Base-by-base conservation (phyloP, 2,888 invertebrate genomes). In the Drosophila conformis region DNA sequence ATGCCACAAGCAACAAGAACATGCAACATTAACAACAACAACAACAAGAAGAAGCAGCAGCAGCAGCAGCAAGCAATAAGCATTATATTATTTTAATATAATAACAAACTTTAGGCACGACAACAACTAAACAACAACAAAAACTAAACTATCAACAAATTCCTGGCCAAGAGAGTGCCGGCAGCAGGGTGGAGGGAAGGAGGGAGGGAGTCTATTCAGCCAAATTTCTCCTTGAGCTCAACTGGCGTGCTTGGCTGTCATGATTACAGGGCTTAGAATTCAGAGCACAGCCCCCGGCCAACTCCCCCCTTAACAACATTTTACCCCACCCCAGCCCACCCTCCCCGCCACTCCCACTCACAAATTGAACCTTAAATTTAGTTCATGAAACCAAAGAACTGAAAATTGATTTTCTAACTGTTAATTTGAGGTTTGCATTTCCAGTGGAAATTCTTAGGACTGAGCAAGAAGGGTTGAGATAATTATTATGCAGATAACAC, bases 1-100 rank as follows among this genome's bases (percentile, higher is more conserved):
- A 66, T 57, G 46, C 56, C 57, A 36, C 48, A 60, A 57, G 11
- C 27, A 49, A 42, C 63, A 65, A 60, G 51, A 69, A 33, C 48
- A 60, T 57, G 11, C 27, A 46, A 42, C 63, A 62, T 53, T 51
- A 66, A 29, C 36, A 58, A 42, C 42, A 58, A 25, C 36, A 52
- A 63, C 53, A 40, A 29, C 10, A 54, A 21, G 18, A 48, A 52
- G 25, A 33, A 69, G 53, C 21, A 27, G 27, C 25, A 25, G 25
- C 7, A 60, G 48, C 36, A 51, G 51, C 52, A 21, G 31, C 40
- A 51, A 68, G 78, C 69, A 81, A 78, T 72, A 83, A 85, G 69
- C 83, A 83, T 82, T 77, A 73, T 86, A 86, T 80, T 83, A 83
- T 78, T 83, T 83, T 75, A 83, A 83, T 86, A 83, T 80, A 80